These are phyloP conservation scores for Kryphioiulus occultus DNA, from an alignment of 2,888 invertebrate species.

Conservation along the genomic window DNA sequence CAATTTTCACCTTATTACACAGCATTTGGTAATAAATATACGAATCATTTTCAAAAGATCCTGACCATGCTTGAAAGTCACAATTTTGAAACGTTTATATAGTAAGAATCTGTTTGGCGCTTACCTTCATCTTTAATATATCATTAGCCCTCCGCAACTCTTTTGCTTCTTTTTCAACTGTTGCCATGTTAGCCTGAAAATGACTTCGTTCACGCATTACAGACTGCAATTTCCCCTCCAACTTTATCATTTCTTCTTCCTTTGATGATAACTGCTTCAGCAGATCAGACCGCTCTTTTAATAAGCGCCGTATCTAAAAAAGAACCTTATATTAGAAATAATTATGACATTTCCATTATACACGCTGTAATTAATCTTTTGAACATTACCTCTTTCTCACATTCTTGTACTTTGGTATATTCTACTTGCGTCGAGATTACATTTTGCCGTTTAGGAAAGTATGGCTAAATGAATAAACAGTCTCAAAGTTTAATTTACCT, in stretches of 20 bases:
- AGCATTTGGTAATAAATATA: background rate
- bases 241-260: slow-evolving; percentile 51
- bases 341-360: background rate
- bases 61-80: no score
- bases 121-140: slow-evolving; percentile 41
- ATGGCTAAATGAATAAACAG: background rate
- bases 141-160: slow-evolving; percentile 29
- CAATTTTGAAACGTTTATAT: background rate
- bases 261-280: slow-evolving; percentile 49
- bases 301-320: slow-evolving; percentile 48
- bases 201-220: slow-evolving; percentile 20
- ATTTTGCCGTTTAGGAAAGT: background rate
- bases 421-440: background rate
- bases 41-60: no score
- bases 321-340: background rate
- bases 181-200: background rate
- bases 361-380: background rate
- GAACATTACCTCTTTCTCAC: slow-evolving; percentile 41
- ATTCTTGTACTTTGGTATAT: slow-evolving; percentile 33
- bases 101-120: background rate
- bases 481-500: background rate
- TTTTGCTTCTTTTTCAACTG: slow-evolving; percentile 32
- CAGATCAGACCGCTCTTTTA: slow-evolving; percentile 49
- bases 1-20: background rate
- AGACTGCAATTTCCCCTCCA: slow-evolving; percentile 44